phyloP scores from a whole-genome alignment of 2,888 invertebrate species.

The Pharmacophagus antenor region DNA sequence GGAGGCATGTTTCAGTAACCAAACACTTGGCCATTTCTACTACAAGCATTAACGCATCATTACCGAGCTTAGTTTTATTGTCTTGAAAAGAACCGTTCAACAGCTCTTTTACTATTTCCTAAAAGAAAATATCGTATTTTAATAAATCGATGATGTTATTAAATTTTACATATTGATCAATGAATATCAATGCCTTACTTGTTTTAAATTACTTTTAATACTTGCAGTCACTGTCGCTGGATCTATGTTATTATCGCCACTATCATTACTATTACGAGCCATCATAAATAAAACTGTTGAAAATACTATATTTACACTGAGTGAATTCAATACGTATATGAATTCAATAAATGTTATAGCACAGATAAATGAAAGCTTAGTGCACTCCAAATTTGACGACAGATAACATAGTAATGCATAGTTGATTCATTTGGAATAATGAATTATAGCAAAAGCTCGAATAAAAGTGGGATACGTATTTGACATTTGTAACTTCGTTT shows the following conservation, averaged over 20 bases:
- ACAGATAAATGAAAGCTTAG: background rate
- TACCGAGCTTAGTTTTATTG: constrained; percentile 78
- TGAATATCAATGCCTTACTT: constrained; percentile 41
- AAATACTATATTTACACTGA: too few species aligned
- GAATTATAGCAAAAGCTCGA: background rate
- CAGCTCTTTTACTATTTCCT: constrained; percentile 79
- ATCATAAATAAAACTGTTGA: constrained; percentile 1
- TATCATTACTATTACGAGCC: constrained; percentile 38
- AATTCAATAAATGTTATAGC: background rate
- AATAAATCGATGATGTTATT: background rate
- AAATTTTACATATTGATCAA: background rate
- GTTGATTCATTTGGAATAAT: background rate
- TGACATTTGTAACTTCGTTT: too few species aligned
- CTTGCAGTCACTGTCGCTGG: constrained; percentile 59
- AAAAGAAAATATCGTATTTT: background rate
- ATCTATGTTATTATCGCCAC: constrained; percentile 58
- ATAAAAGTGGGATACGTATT: too few species aligned
- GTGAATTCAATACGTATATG: background rate
- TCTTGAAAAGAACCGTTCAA: constrained; percentile 76
- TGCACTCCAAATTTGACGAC: background rate
- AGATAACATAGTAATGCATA: background rate
- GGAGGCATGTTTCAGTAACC: constrained; percentile 76
- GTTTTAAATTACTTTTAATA: constrained; percentile 59
- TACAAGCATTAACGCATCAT: constrained; percentile 76
- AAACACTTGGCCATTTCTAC: constrained; percentile 75